Evolutionary conservation across 2,113 vertebrate species (phyloP).

Genomic region (Dascyllus trimaculatus): DNA sequence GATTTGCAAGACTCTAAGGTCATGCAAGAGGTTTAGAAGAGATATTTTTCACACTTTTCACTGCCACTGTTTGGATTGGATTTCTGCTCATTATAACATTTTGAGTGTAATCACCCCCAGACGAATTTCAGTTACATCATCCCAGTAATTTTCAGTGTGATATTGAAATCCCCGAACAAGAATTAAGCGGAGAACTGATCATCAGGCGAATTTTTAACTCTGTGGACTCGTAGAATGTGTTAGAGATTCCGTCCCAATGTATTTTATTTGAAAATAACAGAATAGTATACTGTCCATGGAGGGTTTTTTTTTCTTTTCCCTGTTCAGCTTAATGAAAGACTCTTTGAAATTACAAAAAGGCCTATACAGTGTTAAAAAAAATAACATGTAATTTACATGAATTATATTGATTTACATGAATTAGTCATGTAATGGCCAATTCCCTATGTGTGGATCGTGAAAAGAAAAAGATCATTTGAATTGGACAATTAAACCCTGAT

Average conservation of each 20-base stretch:
- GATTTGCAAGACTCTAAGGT: neutral
- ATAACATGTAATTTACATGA: too few relatives aligned
- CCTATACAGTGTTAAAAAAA: too few relatives aligned
- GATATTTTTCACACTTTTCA: too few relatives aligned
- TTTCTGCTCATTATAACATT: too few relatives aligned
- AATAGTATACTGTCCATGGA: neutral
- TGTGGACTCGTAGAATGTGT: too few relatives aligned
- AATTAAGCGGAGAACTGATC: neutral
- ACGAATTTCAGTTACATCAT: too few relatives aligned
- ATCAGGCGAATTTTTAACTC: neutral
- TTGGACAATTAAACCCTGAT: neutral
- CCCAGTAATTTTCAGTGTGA: neutral
- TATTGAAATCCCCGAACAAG: neutral
- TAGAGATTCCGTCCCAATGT: too few relatives aligned
- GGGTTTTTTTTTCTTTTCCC: neutral
- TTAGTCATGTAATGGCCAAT: slow-evolving; percentile 1
- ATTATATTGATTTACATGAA: neutral
- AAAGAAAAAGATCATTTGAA: neutral
- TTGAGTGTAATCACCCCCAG: too few relatives aligned
- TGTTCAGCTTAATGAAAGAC: neutral
- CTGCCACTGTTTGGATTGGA: too few relatives aligned
- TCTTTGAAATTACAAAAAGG: too few relatives aligned
- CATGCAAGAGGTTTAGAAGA: neutral
- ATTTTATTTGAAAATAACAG: neutral
- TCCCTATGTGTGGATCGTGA: slow-evolving; percentile 7